phyloP scores from a whole-genome alignment of 2,113 vertebrate genomes.

The Cathartes aura region DNA sequence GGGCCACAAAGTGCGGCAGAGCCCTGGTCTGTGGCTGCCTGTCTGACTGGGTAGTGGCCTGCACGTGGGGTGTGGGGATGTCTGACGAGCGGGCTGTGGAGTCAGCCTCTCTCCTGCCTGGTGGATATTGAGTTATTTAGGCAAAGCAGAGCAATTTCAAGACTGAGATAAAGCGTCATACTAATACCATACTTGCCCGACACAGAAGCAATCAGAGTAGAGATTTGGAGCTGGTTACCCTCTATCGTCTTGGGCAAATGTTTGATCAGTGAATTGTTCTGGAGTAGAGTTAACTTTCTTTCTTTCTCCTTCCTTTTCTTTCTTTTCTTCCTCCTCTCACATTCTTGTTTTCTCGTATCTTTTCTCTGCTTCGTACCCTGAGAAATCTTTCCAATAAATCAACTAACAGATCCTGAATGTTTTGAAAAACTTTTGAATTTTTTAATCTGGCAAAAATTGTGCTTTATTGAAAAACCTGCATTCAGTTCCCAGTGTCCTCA shows the following conservation, averaged over 20 bases:
- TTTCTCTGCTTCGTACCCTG: neutral
- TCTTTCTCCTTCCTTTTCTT: neutral
- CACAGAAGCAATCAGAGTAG: neutral
- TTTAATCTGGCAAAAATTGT: neutral
- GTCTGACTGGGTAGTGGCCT: neutral
- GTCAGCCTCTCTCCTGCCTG: neutral
- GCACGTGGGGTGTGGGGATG: accelerated
- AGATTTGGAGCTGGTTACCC: neutral
- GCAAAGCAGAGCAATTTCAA: neutral
- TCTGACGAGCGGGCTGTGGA: accelerated
- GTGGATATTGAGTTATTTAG: neutral
- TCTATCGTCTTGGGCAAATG: neutral
- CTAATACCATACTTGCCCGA: neutral
- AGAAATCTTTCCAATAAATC: neutral
- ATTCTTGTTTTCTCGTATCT: neutral
- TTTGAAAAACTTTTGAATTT: neutral
- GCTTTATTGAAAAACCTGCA: neutral
- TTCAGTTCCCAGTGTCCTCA: neutral
- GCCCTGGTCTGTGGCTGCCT: neutral
- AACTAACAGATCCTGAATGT: neutral
- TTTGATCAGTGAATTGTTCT: neutral
- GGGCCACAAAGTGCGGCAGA: neutral
- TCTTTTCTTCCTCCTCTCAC: neutral
- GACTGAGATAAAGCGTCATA: neutral
- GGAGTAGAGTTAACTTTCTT: neutral